Percentiles rank a stretch among this genome's conserved stretches.
Conservation (phyloP, 2,113 vertebrate genomes). For the Trogon melanurus region DNA sequence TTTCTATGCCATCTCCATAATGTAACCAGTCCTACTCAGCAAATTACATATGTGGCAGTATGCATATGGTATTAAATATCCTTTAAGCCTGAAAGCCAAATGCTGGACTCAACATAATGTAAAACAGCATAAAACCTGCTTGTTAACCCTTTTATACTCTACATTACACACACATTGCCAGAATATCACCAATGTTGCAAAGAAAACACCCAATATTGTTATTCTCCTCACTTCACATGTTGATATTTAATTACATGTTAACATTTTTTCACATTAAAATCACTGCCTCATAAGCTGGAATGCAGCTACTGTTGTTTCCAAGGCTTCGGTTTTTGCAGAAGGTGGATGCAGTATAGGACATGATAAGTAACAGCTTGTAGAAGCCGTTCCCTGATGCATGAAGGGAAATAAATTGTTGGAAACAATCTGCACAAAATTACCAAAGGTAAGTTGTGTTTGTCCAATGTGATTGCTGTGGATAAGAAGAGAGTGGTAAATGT, state of each 20-base stretch:
- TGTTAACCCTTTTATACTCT: conserved; percentile 12
- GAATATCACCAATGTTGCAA: background rate
- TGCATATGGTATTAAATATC: background rate
- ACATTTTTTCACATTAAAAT: background rate
- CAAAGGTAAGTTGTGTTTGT: background rate
- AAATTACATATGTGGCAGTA: conserved; percentile 29
- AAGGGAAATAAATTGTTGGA: background rate
- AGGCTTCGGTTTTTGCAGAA: background rate
- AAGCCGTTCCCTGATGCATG: background rate
- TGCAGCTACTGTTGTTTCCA: background rate
- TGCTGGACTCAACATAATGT: conserved; percentile 8
- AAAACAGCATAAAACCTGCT: conserved; percentile 30
- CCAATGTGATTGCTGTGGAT: background rate
- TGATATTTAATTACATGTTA: background rate
- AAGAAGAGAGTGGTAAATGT: background rate
- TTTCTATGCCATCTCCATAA: conserved; percentile 53
- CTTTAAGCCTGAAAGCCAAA: conserved; percentile 42
- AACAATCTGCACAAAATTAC: background rate
- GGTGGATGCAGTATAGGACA: background rate
- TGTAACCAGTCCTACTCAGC: conserved; percentile 55
- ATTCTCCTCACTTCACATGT: background rate
- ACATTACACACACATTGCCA: background rate
- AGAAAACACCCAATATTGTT: background rate
- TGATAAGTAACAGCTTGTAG: background rate
- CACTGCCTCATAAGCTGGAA: background rate